Percentiles rank a stretch among this genome's conserved stretches.
Evolutionary conservation across 1,140 invertebrate species (phyloP).

Genomic region (Macrosteles quadrilineatus): DNA sequence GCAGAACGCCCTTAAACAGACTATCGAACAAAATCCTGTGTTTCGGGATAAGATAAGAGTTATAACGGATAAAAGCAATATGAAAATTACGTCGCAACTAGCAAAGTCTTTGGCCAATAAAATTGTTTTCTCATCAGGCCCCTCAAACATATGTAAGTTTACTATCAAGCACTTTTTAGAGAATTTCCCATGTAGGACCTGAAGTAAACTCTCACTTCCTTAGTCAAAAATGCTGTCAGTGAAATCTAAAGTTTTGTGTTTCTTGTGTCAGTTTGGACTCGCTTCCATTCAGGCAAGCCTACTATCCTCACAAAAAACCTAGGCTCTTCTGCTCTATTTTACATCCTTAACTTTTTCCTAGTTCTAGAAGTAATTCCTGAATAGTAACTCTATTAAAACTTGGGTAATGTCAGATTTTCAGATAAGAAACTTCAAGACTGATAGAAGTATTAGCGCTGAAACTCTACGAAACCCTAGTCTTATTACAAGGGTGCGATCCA

Average conservation of each 20-base stretch:
- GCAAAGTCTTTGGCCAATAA: neutral
- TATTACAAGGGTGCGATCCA: constrained; percentile 29
- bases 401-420: constrained; percentile 27
- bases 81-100: neutral
- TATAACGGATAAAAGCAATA: neutral
- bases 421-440: constrained; percentile 40
- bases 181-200: too few species aligned
- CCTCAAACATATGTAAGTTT: neutral
- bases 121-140: neutral
- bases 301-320: too few species aligned
- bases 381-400: neutral
- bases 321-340: too few species aligned
- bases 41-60: neutral
- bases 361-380: neutral
- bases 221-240: too few species aligned
- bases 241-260: too few species aligned
- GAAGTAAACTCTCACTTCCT: too few species aligned
- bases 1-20: neutral
- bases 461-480: constrained; percentile 32
- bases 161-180: too few species aligned
- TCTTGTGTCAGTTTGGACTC: too few species aligned
- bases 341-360: neutral
- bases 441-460: constrained; percentile 38
- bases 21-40: neutral
- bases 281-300: too few species aligned